A percentile compares a stretch with the other conserved stretches of the same genome.
phyloP scores from a whole-genome alignment of 2,797 vertebrate species.

The Allobates femoralis region DNA sequence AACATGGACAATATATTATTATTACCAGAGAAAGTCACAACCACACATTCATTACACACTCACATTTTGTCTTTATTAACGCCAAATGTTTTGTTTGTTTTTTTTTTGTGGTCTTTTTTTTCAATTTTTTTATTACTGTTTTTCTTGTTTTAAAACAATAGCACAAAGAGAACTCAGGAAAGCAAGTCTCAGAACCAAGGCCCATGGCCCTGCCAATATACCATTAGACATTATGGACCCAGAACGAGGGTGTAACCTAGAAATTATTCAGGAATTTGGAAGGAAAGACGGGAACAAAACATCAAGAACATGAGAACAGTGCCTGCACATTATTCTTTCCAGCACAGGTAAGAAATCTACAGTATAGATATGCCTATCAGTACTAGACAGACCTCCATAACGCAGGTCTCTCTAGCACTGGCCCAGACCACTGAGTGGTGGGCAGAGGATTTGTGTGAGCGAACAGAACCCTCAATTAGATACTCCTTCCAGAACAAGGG shows the following conservation, averaged over 20 bases:
- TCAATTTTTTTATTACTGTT: constrained; percentile 6
- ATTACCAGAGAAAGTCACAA: not conserved
- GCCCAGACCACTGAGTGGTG: constrained; percentile 40
- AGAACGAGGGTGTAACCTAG: constrained; percentile 48
- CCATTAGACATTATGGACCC: constrained; percentile 51
- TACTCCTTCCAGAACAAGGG: constrained; percentile 46
- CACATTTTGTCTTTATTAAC: constrained; percentile 61
- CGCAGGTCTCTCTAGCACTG: constrained; percentile 33
- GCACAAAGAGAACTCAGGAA: constrained; percentile 58
- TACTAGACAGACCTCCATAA: constrained; percentile 16
- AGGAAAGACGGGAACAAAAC: not conserved
- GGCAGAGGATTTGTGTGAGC: constrained; percentile 23
- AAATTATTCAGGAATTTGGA: constrained; percentile 35
- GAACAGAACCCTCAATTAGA: constrained; percentile 27
- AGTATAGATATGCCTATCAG: constrained; percentile 32
- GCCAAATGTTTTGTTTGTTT: constrained; percentile 34
- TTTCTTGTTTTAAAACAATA: constrained; percentile 60
- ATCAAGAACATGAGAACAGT: constrained; percentile 2
- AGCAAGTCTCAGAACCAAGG: constrained; percentile 51
- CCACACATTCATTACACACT: constrained; percentile 42
- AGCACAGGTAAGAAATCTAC: constrained; percentile 43
- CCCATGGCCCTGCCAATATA: constrained; percentile 51
- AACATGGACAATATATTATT: not conserved
- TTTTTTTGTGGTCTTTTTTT: constrained; percentile 17
- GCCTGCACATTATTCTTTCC: constrained; percentile 31